Percentiles rank a stretch among this genome's conserved stretches.
phyloP scores from a whole-genome alignment of 2,797 vertebrate species.

The Diceros bicornis region DNA sequence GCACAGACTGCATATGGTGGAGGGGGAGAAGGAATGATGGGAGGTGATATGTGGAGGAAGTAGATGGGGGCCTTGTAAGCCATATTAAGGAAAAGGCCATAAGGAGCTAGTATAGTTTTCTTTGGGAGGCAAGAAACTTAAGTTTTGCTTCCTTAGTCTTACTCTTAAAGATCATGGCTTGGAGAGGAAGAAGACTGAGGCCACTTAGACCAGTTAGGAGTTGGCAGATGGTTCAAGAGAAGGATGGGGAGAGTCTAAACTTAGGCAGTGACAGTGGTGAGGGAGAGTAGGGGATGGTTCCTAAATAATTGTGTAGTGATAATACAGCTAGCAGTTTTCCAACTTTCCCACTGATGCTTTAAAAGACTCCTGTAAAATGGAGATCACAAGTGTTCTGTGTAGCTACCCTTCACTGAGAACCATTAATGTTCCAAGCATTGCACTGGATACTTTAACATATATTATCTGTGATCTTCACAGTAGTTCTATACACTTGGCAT shows the following conservation, averaged over 20 bases:
- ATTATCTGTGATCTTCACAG: background rate
- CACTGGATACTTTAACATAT: background rate
- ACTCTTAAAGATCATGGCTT: slow-evolving; percentile 43
- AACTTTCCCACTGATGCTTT: background rate
- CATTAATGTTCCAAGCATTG: background rate
- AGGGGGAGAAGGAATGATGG: background rate
- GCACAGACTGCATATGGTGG: background rate
- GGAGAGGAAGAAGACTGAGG: background rate
- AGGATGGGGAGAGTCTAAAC: background rate
- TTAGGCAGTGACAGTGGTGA: background rate
- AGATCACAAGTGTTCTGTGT: background rate
- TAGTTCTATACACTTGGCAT: background rate
- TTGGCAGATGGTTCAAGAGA: slow-evolving; percentile 30
- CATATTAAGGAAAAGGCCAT: background rate
- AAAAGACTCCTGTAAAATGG: background rate
- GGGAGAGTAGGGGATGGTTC: background rate
- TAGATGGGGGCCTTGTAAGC: background rate
- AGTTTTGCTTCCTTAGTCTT: slow-evolving; percentile 49
- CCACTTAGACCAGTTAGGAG: background rate
- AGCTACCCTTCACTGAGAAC: background rate
- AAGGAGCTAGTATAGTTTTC: background rate
- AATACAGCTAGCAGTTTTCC: background rate
- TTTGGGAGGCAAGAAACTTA: background rate
- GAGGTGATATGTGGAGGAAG: background rate
- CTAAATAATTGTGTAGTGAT: background rate